These are phyloP conservation scores for Brachynemurus nebulosus DNA, from an alignment of 2,888 invertebrate species.

Conservation along the genomic window DNA sequence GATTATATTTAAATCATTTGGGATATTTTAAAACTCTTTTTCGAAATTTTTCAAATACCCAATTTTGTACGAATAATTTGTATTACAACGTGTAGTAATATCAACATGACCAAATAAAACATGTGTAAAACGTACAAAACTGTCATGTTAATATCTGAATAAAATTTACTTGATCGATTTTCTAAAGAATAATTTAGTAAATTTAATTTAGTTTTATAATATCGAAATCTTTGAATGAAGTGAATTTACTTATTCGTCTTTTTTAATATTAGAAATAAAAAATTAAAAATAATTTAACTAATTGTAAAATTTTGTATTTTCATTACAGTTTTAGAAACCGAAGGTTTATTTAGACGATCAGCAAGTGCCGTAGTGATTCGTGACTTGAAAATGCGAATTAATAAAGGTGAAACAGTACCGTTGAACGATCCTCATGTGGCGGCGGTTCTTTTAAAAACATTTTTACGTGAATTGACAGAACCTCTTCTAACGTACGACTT, in stretches of 20 bases:
- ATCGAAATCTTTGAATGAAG: too few relatives aligned
- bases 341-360: slow-evolving; percentile 91
- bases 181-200: too few relatives aligned
- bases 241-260: neutral
- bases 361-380: slow-evolving; percentile 74
- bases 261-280: neutral
- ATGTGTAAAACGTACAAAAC: too few relatives aligned
- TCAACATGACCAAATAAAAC: too few relatives aligned
- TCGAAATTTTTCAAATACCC: too few relatives aligned
- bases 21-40: too few relatives aligned
- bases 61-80: too few relatives aligned
- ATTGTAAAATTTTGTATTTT: slow-evolving; percentile 13
- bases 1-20: too few relatives aligned
- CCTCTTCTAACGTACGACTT: slow-evolving; percentile 87
- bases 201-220: too few relatives aligned
- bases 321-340: slow-evolving; percentile 71
- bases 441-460: slow-evolving; percentile 89
- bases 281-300: slow-evolving; percentile 5
- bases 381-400: slow-evolving; percentile 71
- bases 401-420: slow-evolving; percentile 68
- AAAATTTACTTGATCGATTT: too few relatives aligned
- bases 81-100: too few relatives aligned
- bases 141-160: too few relatives aligned
- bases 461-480: slow-evolving; percentile 81
- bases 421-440: slow-evolving; percentile 84